Conservation (phyloP, 2,888 invertebrate species). For the Dusona sp. region DNA sequence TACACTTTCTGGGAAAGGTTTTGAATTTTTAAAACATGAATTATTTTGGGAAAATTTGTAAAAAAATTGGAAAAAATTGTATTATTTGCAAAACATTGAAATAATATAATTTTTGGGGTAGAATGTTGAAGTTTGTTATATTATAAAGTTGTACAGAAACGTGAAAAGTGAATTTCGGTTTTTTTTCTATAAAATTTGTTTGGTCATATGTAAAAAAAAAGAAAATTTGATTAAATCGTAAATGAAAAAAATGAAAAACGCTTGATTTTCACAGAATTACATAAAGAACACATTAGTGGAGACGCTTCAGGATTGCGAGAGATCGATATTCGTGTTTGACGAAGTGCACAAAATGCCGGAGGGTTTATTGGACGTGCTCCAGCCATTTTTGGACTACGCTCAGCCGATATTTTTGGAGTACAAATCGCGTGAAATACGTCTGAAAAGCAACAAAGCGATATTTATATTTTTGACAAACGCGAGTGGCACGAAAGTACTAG, state of each 20-base stretch:
- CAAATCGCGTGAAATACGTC: conserved; percentile 84
- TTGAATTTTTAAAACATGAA: too few relatives aligned
- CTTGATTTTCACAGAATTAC: conserved; percentile 39
- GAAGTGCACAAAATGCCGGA: conserved; percentile 97
- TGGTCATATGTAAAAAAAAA: neutral
- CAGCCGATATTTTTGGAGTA: conserved; percentile 72
- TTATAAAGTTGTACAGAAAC: neutral
- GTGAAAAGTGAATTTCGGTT: neutral
- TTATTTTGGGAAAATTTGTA: too few relatives aligned
- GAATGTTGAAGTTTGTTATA: neutral
- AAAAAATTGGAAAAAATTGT: too few relatives aligned
- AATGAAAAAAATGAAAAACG: neutral
- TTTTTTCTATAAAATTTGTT: neutral
- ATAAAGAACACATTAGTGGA: conserved; percentile 84
- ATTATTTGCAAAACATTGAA: neutral
- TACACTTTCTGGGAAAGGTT: too few relatives aligned
- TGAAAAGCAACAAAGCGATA: conserved; percentile 87
- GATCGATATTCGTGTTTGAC: conserved; percentile 97
- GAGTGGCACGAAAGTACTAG: conserved; percentile 90
- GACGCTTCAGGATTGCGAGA: conserved; percentile 89
- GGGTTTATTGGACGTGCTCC: conserved; percentile 92
- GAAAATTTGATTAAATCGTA: neutral
- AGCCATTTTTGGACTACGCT: conserved; percentile 95
- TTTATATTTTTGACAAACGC: conserved; percentile 97
- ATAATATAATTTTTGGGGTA: neutral